A percentile compares a stretch with the other conserved stretches of the same genome.
Evolutionary conservation across 37 sponge, comb jelly and placozoan species (phyloP).

Genomic region (Bolinopsis microptera): DNA sequence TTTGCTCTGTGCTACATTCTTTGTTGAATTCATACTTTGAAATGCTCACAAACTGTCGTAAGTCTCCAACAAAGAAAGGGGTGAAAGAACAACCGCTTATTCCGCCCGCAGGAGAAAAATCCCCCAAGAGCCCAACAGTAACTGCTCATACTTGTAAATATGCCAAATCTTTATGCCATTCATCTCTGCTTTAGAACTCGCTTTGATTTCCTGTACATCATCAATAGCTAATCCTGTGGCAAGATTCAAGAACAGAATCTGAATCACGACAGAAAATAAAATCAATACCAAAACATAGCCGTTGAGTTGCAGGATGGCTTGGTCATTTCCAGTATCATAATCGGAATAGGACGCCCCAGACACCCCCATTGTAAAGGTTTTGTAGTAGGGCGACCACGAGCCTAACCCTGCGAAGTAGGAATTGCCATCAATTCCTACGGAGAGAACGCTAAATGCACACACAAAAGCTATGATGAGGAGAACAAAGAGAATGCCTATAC

Average conservation of each 20-base stretch:
- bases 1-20: too few relatives aligned
- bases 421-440: not conserved
- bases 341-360: not conserved
- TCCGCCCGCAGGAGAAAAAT: too few relatives aligned
- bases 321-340: not conserved
- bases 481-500: not conserved
- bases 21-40: not conserved
- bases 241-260: not conserved
- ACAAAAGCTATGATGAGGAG: not conserved
- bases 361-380: constrained; percentile 9
- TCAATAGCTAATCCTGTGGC: constrained; percentile 12
- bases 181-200: not conserved
- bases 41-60: not conserved
- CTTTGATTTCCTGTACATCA: not conserved
- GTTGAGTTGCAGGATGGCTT: not conserved
- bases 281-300: not conserved
- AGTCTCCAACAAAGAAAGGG: not conserved
- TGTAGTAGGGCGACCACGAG: not conserved
- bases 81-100: not conserved
- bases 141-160: not conserved
- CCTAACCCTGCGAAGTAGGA: not conserved
- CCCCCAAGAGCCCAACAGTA: not conserved
- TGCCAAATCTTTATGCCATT: not conserved
- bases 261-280: not conserved
- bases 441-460: not conserved